Evolutionary conservation across 2,797 vertebrate species (phyloP).

Genomic region (Loriculus beryllinus): DNA sequence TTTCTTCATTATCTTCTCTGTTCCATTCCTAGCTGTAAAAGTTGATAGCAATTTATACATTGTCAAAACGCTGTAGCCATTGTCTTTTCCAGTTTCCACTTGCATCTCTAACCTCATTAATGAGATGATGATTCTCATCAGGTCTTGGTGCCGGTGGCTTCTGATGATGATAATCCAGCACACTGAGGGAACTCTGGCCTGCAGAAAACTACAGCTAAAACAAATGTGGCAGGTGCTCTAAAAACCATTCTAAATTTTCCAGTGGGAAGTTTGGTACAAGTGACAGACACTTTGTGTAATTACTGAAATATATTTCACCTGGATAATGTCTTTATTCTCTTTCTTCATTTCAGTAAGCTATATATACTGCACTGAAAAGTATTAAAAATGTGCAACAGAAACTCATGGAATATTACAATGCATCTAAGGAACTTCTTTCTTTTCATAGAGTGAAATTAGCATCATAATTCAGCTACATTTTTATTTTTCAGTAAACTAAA

Average conservation of each 20-base stretch:
- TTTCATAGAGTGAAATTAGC: constrained; percentile 22
- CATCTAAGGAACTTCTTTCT: constrained; percentile 44
- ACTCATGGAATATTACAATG: background rate
- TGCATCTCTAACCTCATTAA: background rate
- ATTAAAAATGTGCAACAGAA: background rate
- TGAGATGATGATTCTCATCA: background rate
- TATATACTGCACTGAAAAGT: background rate
- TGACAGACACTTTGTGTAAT: background rate
- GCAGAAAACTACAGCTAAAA: background rate
- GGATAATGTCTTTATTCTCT: background rate
- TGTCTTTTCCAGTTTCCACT: background rate
- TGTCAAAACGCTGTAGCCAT: background rate
- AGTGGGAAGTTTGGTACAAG: background rate
- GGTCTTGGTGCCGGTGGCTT: background rate
- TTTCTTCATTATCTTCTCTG: background rate
- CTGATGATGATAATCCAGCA: background rate
- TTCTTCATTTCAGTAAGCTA: background rate
- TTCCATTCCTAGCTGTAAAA: background rate
- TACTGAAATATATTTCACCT: background rate
- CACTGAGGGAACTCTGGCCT: background rate
- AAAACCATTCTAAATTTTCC: background rate
- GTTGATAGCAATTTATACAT: background rate
- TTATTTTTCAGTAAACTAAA: constrained; percentile 52
- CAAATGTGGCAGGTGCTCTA: background rate
- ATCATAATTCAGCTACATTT: constrained; percentile 39